Evolutionary conservation across 2,888 invertebrate genomes (phyloP), one percentile per base, ranked within the genome.

Genomic region (Pelosia muscerda): DNA sequence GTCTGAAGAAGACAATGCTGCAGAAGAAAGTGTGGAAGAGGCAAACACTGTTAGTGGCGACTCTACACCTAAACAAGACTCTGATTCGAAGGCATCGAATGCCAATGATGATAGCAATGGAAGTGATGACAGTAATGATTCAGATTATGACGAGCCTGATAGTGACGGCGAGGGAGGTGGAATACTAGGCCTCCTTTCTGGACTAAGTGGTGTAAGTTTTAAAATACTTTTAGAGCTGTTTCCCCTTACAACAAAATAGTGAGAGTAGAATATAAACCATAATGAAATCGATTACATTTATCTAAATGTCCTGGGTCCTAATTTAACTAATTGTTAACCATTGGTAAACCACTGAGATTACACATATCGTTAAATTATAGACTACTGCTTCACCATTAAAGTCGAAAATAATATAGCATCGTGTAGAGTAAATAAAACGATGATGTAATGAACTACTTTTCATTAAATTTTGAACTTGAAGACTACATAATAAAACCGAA

Each of bases 111-210:
- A 84, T 64, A 75, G 70, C 55, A 75, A 82, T 63, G 55, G 4
- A 1, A 58, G 42, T 25, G 84, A 81, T 57, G 84, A 82, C 58
- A 82, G 87, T 54, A 83, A 87, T 38, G 88, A 87, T 69, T 88
- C 89, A 38, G 91, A 92, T 77, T 90, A 87, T 49, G 93, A 95
- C 70, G 95, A 95, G 73, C 92, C 91, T 0, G 91, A 91, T 0
- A 90, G 85, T 25, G 94, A 95, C 65, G 95, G 95, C 0, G 87
- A 91, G 65, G 95, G 95, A 15, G 95, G 95, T 13, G 95, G 95
- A 0, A 78, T 95, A 66, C 83, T 95, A 49, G 95, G 95, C 6
- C 74, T 95, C 0, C 77, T 95, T 2, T 93, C 94, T 60, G 92
- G 94, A 65, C 81, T 95, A 8, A 95, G 95, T 76, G 95, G 95